Evolutionary conservation across 2,888 invertebrate genomes (phyloP).

Genomic region (Hyposoter didymator): DNA sequence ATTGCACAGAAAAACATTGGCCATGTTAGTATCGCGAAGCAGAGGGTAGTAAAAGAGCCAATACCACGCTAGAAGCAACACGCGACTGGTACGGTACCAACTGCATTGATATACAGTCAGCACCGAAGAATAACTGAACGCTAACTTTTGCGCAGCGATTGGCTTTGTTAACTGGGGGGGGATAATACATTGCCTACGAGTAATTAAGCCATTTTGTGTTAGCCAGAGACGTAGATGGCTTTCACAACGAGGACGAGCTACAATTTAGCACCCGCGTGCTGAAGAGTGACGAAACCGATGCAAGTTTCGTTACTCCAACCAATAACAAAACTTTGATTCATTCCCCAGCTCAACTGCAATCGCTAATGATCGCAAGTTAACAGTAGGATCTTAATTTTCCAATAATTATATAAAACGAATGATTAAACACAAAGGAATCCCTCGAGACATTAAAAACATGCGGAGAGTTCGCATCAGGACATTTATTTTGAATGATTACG

Average conservation of each 20-base stretch:
- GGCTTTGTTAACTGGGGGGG: slow-evolving; percentile 70
- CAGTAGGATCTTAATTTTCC: not conserved
- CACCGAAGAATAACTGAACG: slow-evolving; percentile 54
- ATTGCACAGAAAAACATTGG: slow-evolving; percentile 47
- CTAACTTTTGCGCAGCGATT: slow-evolving; percentile 77
- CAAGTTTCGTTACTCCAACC: not conserved
- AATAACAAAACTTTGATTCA: not conserved
- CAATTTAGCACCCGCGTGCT: not conserved
- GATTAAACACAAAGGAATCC: not conserved
- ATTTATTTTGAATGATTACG: not conserved
- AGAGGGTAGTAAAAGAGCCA: slow-evolving; percentile 72
- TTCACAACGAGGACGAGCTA: slow-evolving; percentile 7
- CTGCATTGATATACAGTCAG: slow-evolving; percentile 77
- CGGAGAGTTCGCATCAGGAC: not conserved
- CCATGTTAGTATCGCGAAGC: slow-evolving; percentile 48
- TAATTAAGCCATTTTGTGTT: slow-evolving; percentile 35
- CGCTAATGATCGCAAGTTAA: not conserved
- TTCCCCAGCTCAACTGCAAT: not conserved
- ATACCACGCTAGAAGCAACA: slow-evolving; percentile 79
- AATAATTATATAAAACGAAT: not conserved
- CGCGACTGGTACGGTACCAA: slow-evolving; percentile 83
- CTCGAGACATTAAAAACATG: too few species aligned
- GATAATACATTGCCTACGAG: slow-evolving; percentile 40
- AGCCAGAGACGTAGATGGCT: slow-evolving; percentile 15
- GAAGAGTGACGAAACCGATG: not conserved